These are phyloP conservation scores for Drosophila paramelanica DNA, from an alignment of 2,888 invertebrate genomes.

Conservation along the genomic window DNA sequence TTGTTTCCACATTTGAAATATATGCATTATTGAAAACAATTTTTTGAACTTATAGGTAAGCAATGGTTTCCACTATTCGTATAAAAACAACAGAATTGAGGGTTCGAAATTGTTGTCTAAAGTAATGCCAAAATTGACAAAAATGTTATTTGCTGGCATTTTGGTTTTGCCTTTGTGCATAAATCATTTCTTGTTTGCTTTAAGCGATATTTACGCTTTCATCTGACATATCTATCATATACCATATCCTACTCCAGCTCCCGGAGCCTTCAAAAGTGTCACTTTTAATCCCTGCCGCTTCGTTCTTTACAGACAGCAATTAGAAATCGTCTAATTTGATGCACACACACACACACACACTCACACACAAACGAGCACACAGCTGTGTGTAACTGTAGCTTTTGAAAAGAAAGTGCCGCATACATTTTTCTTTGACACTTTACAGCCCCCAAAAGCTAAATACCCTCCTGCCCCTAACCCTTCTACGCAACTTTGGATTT, in stretches of 20 bases:
- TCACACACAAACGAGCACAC: constrained; percentile 9
- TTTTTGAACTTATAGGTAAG: no score
- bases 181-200: background rate
- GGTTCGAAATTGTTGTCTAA: no score
- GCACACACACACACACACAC: constrained; percentile 44
- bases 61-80: no score
- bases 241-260: constrained; percentile 6
- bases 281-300: constrained; percentile 32
- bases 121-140: no score
- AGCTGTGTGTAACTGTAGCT: constrained; percentile 53
- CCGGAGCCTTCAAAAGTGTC: constrained; percentile 28
- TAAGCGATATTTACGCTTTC: constrained; percentile 17
- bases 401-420: constrained; percentile 53
- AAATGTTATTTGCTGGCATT: no score
- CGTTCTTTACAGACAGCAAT: constrained; percentile 61
- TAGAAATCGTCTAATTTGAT: constrained; percentile 75
- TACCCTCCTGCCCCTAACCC: background rate
- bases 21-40: no score
- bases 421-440: constrained; percentile 73
- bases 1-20: no score
- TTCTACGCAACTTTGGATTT: constrained; percentile 24
- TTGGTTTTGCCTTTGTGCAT: background rate
- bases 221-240: constrained; percentile 30
- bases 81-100: no score
- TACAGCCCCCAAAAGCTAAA: constrained; percentile 43